Percentiles rank a stretch among this genome's conserved stretches.
phyloP scores from a whole-genome alignment of 2,888 invertebrate species.

The Agriopis aurantiaria region DNA sequence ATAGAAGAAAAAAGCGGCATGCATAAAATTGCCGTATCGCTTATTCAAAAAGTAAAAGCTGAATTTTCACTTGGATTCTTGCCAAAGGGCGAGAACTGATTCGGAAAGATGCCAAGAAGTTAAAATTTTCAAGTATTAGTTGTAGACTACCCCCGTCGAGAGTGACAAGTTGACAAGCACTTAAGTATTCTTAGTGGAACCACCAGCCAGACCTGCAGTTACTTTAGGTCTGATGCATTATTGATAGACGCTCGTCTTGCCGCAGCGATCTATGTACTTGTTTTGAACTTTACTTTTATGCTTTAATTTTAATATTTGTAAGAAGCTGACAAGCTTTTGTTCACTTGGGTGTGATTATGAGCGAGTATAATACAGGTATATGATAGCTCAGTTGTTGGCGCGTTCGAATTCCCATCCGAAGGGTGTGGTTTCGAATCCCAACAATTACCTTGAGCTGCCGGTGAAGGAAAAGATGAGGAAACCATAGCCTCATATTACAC shows the following conservation, averaged over 20 bases:
- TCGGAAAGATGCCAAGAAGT: conserved; percentile 58
- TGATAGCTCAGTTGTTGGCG: too few species aligned
- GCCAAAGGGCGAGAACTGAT: conserved; percentile 57
- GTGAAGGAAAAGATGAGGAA: too few species aligned
- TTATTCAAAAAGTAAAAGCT: conserved; percentile 58
- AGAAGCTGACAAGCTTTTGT: neutral
- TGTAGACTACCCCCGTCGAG: conserved; percentile 38
- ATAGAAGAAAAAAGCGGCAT: too few species aligned
- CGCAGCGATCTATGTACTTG: neutral
- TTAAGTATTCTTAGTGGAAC: conserved; percentile 47
- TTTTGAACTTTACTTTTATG: neutral
- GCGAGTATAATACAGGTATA: too few species aligned
- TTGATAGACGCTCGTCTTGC: conserved; percentile 35
- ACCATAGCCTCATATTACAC: too few species aligned
- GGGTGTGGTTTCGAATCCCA: too few species aligned
- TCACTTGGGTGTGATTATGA: too few species aligned
- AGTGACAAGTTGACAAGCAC: conserved; percentile 53
- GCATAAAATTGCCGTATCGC: conserved; percentile 15
- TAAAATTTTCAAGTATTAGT: conserved; percentile 52
- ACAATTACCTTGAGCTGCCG: too few species aligned
- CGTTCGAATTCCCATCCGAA: too few species aligned
- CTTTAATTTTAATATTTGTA: neutral
- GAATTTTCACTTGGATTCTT: conserved; percentile 55
- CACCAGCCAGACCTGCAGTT: conserved; percentile 18
- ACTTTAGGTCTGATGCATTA: conserved; percentile 39